Evolutionary conservation across 1,140 invertebrate genomes (phyloP), one percentile per base, ranked within the genome.

Genomic region (Dermatophagoides farinae): DNA sequence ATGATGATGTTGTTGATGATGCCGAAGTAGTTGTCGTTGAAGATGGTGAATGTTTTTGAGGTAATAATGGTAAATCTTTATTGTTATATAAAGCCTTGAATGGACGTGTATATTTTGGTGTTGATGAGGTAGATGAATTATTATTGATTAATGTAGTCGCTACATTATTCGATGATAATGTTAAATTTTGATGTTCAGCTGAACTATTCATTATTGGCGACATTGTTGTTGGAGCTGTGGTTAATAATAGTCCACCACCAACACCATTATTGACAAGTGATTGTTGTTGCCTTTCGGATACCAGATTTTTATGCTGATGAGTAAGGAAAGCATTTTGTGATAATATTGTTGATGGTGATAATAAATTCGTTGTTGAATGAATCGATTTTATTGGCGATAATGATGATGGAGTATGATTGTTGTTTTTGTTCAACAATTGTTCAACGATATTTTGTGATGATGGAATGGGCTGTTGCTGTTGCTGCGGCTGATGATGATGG

Each of bases 81-180:
- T 23, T 55, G 14, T 55, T 55, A 23, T 55, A 55, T 23, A 55
- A 25, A 39, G 53, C 53, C 25, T 55, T 55, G 22, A 55, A 55
- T n/a, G 53, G 53, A 37, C 53, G 53, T 1, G 38, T 40, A 23
- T 37, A 40, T 44, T 55, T 55, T 23, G 14, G 6, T 12, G 14
- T 31, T n/a, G 23, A 4, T 11, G 53, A 55, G 22, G 53, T 25
- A 41, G 53, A 55, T 39, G 14, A 11, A 16, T 25, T 18, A 25
- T n/a, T 31, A 8, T 9, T 37, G 14, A 55, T 12, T 44, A 23
- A 55, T 39, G 53, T 23, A 14, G 12, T 44, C 6, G 53, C 1
- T 44, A 4, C 14, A 18, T 11, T 40, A 2, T 39, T 39, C 25
- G 25, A 40, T 55, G 53, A 25, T 14, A 5, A 23, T 22, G 16